Conservation (phyloP, 2,113 vertebrate genomes). For the Myiagra hebetior region DNA sequence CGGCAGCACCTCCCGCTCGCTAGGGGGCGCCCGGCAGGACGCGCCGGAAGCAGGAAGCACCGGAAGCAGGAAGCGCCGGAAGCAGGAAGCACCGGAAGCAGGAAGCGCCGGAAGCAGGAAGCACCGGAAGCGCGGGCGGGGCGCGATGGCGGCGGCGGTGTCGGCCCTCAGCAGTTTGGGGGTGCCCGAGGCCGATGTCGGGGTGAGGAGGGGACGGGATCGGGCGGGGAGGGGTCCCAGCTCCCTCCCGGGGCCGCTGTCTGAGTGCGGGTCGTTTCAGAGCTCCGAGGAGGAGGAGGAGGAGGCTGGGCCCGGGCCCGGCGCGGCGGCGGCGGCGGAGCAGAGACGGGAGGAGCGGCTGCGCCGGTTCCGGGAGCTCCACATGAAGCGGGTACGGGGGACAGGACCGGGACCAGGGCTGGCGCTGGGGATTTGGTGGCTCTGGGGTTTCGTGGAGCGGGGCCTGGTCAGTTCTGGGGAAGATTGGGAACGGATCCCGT, state of each 20-base stretch:
- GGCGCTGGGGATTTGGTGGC: neutral
- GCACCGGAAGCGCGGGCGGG: neutral
- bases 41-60: neutral
- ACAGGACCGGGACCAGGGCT: neutral
- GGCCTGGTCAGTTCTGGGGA: neutral
- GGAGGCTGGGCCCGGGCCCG: neutral
- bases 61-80: neutral
- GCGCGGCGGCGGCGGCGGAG: conserved; percentile 45
- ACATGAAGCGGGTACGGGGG: conserved; percentile 83
- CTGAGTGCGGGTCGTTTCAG: neutral
- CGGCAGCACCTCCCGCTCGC: neutral
- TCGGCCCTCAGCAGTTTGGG: neutral
- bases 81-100: neutral
- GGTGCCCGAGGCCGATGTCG: neutral
- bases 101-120: neutral
- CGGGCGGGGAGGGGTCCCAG: accelerated
- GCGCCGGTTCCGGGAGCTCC: conserved; percentile 88
- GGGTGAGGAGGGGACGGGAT: neutral
- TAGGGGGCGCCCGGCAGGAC: neutral
- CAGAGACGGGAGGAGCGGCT: conserved; percentile 85
- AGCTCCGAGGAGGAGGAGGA: neutral
- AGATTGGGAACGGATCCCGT: neutral
- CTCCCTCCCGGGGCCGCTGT: accelerated
- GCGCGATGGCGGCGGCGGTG: neutral
- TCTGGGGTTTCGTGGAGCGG: neutral